Evolutionary conservation across 2,888 invertebrate species (phyloP), one percentile per base, ranked within the genome.

Genomic region (Limenitis camilla): DNA sequence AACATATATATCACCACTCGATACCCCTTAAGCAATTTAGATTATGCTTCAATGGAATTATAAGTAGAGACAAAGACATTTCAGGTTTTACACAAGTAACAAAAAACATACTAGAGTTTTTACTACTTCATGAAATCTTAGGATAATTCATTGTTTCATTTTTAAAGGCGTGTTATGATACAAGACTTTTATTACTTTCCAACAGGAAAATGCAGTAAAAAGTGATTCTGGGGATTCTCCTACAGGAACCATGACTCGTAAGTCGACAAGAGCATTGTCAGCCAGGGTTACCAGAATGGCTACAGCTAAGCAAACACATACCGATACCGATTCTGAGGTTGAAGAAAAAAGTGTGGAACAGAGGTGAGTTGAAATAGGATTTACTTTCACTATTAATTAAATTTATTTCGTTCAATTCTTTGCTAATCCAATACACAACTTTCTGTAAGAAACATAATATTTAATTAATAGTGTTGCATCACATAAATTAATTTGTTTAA

Each of bases 271-370:
- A 7, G 93, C 93, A 0, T 83, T 92, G 0, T 92, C 91, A 43
- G 91, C 92, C 5, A 81, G 93, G 1, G 92, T 91, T 52, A 91
- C 92, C 0, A 89, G 92, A 54, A 89, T 91, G 63, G 89, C 91
- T 0, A 81, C 90, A 0, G 87, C 88, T 0, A 89, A 91, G 63
- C 80, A 80, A 0, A 81, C 84, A 0, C 87, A 88, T 61, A 91
- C 90, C 0, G 92, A 92, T 63, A 90, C 92, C 0, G 92, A 92
- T 65, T 92, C 92, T 0, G 92, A 92, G 50, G 84, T 88, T n/a
- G 92, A 91, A 7, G 84, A 85, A 2, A 84, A 84, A 56, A 60
- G 49, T 35, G 76, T 71, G 58, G 81, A 80, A 28, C 81, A 78
- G 45, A 76, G 71, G 78, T 81, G 61, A 60, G 67, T 19, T 9